These are phyloP conservation scores for Pseudochaenichthys georgianus DNA, from an alignment of 2,797 vertebrate species.

Conservation along the genomic window DNA sequence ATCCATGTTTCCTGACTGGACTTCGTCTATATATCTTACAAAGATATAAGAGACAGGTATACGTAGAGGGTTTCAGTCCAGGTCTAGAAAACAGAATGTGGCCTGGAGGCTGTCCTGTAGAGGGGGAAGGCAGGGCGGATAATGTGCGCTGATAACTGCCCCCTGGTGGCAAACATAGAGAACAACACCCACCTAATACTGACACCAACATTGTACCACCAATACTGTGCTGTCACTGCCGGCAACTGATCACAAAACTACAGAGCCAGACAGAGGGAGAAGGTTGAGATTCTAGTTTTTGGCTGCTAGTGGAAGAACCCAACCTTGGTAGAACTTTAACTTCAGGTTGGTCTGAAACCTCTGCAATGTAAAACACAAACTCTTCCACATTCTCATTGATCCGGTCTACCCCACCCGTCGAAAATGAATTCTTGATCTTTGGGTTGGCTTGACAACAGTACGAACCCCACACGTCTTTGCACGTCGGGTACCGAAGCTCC, in stretches of 20 bases:
- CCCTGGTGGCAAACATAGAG: conserved; percentile 50
- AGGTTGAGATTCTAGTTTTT: conserved; percentile 28
- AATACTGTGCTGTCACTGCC: conserved; percentile 49
- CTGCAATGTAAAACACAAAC: conserved; percentile 24
- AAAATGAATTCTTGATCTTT: conserved; percentile 66
- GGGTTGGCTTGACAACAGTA: conserved; percentile 61
- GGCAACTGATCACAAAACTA: conserved; percentile 35
- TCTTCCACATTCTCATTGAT: conserved; percentile 22
- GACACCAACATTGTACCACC: conserved; percentile 57
- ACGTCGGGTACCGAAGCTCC: conserved; percentile 46
- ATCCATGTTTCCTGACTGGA: conserved; percentile 44
- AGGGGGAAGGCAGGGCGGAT: conserved; percentile 39
- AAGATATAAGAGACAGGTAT: background rate
- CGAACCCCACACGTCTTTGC: conserved; percentile 40
- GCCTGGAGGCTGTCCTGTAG: conserved; percentile 45
- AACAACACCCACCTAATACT: conserved; percentile 53
- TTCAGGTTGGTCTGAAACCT: conserved; percentile 24
- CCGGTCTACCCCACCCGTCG: conserved; percentile 27
- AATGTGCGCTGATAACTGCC: conserved; percentile 56
- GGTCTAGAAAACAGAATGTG: conserved; percentile 46
- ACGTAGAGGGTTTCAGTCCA: conserved; percentile 21
- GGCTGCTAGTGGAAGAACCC: conserved; percentile 50
- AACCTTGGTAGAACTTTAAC: conserved; percentile 30
- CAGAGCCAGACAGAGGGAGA: conserved; percentile 35
- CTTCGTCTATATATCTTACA: conserved; percentile 20